Evolutionary conservation across 2,113 vertebrate genomes (phyloP).

Genomic region (Chloebia gouldiae): DNA sequence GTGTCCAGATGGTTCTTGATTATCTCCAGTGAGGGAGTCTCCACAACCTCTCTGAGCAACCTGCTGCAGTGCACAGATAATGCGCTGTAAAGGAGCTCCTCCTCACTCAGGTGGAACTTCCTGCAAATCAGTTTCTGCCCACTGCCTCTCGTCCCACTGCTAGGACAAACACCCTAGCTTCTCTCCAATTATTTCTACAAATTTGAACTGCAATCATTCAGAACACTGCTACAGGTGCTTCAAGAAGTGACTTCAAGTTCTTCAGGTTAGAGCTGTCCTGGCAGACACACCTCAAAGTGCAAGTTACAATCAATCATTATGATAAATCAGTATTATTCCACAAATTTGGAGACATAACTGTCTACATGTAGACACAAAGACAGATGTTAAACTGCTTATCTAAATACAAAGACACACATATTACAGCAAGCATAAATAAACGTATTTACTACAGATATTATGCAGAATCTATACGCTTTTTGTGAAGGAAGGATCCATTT

Average conservation of each 20-base stretch:
- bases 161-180: neutral
- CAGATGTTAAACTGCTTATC: neutral
- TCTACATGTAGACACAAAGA: neutral
- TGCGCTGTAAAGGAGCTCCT: neutral
- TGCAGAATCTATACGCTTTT: neutral
- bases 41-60: neutral
- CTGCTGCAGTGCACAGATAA: neutral
- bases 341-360: neutral
- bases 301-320: fast-evolving
- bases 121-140: neutral
- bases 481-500: neutral
- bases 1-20: neutral
- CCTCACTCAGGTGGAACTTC: neutral
- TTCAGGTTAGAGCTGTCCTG: neutral
- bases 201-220: neutral
- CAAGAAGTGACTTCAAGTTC: neutral
- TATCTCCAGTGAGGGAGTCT: neutral
- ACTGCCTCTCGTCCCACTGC: neutral
- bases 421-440: neutral
- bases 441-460: neutral
- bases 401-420: neutral
- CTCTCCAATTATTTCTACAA: neutral
- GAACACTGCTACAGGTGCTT: neutral
- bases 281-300: neutral
- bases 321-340: neutral